Evolutionary conservation across 2,113 vertebrate genomes (phyloP).

Genomic region (Dasyornis broadbenti): DNA sequence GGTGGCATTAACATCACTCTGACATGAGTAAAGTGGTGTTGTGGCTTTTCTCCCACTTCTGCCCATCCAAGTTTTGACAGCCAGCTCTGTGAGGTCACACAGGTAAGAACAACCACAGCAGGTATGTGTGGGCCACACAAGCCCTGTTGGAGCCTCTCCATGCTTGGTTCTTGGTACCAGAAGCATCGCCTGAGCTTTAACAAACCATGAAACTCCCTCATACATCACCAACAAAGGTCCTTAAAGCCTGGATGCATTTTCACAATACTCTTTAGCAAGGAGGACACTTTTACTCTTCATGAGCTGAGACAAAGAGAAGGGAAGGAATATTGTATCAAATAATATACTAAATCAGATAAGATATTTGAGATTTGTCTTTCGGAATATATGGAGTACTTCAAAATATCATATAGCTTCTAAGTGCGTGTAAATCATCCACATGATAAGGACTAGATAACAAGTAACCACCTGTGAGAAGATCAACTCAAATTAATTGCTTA

Average conservation of each 20-base stretch:
- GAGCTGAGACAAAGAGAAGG: not conserved
- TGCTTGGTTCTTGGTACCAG: not conserved
- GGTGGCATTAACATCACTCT: not conserved
- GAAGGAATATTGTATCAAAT: not conserved
- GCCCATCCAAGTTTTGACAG: rapidly evolving
- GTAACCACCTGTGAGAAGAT: not conserved
- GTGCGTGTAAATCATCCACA: not conserved
- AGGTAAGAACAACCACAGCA: rapidly evolving
- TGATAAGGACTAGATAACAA: not conserved
- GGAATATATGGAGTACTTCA: not conserved
- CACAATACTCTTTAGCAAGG: not conserved
- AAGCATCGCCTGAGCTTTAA: not conserved
- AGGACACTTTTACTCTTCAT: not conserved
- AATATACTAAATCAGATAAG: not conserved
- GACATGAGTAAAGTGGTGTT: not conserved
- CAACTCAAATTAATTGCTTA: not conserved
- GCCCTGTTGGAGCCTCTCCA: rapidly evolving
- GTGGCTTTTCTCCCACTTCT: not conserved
- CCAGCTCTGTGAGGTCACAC: not conserved
- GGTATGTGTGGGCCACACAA: rapidly evolving
- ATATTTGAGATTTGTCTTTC: not conserved
- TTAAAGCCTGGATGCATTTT: not conserved
- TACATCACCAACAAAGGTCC: not conserved
- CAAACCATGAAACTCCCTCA: not conserved
- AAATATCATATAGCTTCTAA: not conserved